Percentiles rank a stretch among this genome's conserved stretches.
Evolutionary conservation across 2,113 vertebrate genomes (phyloP).

Genomic region (human (Homo sapiens)): DNA sequence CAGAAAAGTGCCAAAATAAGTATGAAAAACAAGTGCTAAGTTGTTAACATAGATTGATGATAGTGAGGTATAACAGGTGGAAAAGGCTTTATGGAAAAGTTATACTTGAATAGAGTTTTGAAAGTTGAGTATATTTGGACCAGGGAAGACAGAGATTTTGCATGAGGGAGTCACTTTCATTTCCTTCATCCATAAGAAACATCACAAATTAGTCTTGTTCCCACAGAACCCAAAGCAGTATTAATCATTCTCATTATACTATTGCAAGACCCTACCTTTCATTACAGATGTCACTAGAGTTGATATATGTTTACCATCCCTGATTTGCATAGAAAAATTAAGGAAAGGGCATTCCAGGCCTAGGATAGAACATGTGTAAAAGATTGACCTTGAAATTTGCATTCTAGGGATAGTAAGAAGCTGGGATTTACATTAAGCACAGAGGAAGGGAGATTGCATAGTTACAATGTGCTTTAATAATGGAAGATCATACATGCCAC

Average conservation of each 20-base stretch:
- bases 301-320: background rate
- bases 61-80: background rate
- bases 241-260: background rate
- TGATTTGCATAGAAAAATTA: background rate
- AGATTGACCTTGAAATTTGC: background rate
- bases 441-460: background rate
- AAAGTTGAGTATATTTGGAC: background rate
- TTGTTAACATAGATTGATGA: background rate
- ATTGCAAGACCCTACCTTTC: background rate
- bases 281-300: background rate
- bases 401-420: background rate
- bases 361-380: background rate
- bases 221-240: background rate
- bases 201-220: background rate
- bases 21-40: background rate
- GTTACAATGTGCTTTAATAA: background rate
- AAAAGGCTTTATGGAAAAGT: background rate
- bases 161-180: background rate
- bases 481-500: background rate
- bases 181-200: background rate
- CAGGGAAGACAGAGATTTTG: background rate
- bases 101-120: background rate
- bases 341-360: background rate
- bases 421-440: background rate
- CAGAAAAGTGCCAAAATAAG: background rate